These are phyloP conservation scores for Venustaconcha ellipsiformis DNA, from an alignment of 1,140 invertebrate species.

Conservation along the genomic window DNA sequence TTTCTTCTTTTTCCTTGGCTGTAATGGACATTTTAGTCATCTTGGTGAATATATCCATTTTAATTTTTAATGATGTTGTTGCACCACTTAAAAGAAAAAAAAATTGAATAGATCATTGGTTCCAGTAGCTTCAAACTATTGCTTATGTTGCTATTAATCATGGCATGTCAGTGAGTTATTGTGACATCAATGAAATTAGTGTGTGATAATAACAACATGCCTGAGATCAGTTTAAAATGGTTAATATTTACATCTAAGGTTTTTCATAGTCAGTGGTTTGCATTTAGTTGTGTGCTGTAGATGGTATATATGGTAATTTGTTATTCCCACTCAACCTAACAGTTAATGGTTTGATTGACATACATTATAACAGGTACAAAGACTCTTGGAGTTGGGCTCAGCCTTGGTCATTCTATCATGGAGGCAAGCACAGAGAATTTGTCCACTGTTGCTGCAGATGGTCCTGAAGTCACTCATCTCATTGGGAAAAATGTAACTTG, in stretches of 20 bases:
- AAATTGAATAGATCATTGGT: no score
- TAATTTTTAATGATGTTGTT: no score
- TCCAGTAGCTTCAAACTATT: no score
- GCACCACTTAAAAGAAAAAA: no score
- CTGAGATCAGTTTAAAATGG: no score
- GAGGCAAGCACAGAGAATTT: slow-evolving; percentile 41
- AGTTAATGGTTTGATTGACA: slow-evolving; percentile 15
- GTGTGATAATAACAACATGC: no score
- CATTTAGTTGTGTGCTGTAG: neutral
- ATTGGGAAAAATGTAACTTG: slow-evolving; percentile 62
- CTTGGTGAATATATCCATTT: no score
- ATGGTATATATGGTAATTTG: neutral
- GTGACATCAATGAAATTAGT: no score
- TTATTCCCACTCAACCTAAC: neutral
- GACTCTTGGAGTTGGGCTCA: slow-evolving; percentile 55
- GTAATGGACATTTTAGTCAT: no score
- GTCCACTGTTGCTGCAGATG: slow-evolving; percentile 33
- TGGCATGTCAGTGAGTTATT: no score
- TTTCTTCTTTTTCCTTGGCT: no score
- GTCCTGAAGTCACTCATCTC: slow-evolving; percentile 51
- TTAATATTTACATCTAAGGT: neutral
- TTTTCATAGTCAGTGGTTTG: neutral
- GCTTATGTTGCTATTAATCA: no score
- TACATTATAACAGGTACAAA: slow-evolving; percentile 57
- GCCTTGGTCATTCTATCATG: slow-evolving; percentile 65